Base-by-base conservation (phyloP, 2,888 invertebrate species). In the Drosophila ezoana region DNA sequence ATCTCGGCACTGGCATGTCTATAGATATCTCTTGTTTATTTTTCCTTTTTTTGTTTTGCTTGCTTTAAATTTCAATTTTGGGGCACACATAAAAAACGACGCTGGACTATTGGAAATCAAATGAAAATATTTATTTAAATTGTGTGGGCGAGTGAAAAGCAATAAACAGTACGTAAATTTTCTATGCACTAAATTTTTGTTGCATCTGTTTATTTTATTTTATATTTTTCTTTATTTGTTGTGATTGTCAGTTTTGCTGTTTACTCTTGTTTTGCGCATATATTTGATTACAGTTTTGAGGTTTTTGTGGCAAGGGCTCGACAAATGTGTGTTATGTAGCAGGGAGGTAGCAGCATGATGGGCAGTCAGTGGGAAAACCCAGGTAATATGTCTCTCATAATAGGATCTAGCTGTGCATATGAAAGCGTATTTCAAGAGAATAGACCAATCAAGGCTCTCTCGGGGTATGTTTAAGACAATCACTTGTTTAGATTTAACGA, bases 81-180 rank as follows among this genome's bases (percentile, higher is more conserved):
- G 37, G 16, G 28, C 33, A 52, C n/a, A 47, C 58, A 60, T 66
- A 44, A 63, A 56, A 66, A 54, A 56, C 20, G 9, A 13, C n/a
- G 10, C 13, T 47, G 16, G 43, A 58, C 43, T 32, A 48, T 41
- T 40, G 35, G 47, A 79, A 78, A 84, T 81, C 41, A 69, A 67
- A 41, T 44, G 48, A 62, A 82, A 85, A 79, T 82, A 82, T 81
- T 81, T 85, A 86, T 79, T 79, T 71, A 60, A 72, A 66, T 70
- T 67, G 71, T 66, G 43, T 8, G 43, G 18, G 40, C 20, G 45
- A 40, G 40, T 18, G 37, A 74, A 64, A 59, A 56, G 47, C 64
- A 75, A 71, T 65, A 81, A 79, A 71, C 81, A 81, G 79, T 58
- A 51, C 59, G 58, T 81, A 71, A 69, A 62, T 68, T 78, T 65